These are phyloP conservation scores for Cheilosia vulpina DNA, from an alignment of 2,888 invertebrate species.

Conservation along the genomic window DNA sequence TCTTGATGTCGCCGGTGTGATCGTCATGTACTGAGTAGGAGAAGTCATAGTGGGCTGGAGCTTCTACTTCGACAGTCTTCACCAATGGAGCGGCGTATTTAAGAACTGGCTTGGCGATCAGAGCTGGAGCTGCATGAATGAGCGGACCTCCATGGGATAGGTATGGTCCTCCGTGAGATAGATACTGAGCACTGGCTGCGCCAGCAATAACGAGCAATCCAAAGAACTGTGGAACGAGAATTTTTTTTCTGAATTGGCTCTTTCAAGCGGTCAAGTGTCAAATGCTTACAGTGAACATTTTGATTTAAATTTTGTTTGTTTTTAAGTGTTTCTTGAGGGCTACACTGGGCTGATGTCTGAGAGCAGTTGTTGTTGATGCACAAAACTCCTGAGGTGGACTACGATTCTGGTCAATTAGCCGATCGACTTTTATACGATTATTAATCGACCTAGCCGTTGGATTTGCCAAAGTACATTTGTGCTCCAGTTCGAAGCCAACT, in stretches of 20 bases:
- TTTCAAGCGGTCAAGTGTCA: not conserved
- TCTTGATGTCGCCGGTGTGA: conserved; percentile 85
- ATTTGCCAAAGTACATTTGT: conserved; percentile 34
- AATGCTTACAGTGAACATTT: conserved; percentile 65
- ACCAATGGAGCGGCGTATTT: conserved; percentile 77
- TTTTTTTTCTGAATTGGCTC: not conserved
- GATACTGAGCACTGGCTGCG: conserved; percentile 60
- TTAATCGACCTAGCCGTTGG: conserved; percentile 55
- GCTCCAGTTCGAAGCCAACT: conserved; percentile 58
- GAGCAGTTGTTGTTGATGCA: conserved; percentile 76
- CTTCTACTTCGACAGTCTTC: conserved; percentile 81
- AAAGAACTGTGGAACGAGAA: conserved; percentile 48
- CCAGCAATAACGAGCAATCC: conserved; percentile 58
- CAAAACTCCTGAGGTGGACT: conserved; percentile 82
- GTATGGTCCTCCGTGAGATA: not conserved
- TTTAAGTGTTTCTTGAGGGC: conserved; percentile 10
- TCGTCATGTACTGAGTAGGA: conserved; percentile 84
- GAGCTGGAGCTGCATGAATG: conserved; percentile 54
- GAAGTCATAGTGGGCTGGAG: conserved; percentile 84
- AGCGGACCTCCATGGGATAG: conserved; percentile 55
- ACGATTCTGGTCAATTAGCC: conserved; percentile 79
- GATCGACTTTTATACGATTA: conserved; percentile 81
- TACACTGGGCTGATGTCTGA: conserved; percentile 27
- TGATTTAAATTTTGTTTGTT: not conserved
- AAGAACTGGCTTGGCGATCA: conserved; percentile 57